Base-by-base conservation (phyloP, 2,888 invertebrate species). In the Automeris io region DNA sequence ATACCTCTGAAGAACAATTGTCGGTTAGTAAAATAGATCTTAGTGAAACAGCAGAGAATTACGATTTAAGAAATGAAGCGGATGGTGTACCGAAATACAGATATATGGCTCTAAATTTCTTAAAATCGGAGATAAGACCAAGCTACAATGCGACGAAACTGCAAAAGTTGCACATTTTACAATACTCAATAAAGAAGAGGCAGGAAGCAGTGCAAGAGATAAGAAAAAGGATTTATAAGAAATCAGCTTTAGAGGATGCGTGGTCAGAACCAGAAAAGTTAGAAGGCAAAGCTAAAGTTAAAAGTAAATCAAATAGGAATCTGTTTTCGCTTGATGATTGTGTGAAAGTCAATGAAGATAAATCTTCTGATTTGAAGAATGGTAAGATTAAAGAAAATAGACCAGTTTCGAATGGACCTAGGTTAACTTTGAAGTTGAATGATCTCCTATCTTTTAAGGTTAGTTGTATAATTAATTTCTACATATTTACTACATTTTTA, bases 131-230 rank as follows among this genome's bases (percentile, higher is more conserved):
- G 61, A 88, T 94, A 34, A 89, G 91, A 43, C 89, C 88, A 2
- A 94, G 94, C 63, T 95, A 95, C 57, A 90, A 90, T 29, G 88
- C 93, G 4, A 88, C 88, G 1, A 92, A 92, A 47, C 70, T 95
- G n/a, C 88, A 91, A 39, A 90, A 89, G 54, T 59, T 93, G 21
- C 93, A 93, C 63, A 85, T 90, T 25, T 70, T 92, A 9, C 93
- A 94, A 81, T 90, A 93, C 47, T 88, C 91, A 2, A 91, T 93
- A 41, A 91, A 91, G 63, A 92, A 92, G 54, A 88, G 89, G 38
- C 88, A 89, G 26, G 88, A 91, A 16, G 91, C 92, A 4, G 91
- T 90, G 0, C 82, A 88, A 37, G 87, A 85, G 16, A 78, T 87
- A 13, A 87, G 87, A 37, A 82, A 83, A 45, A 69, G 73, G 18